Evolutionary conservation across 2,113 vertebrate species (phyloP).

Genomic region (Aspidoscelis tigris): DNA sequence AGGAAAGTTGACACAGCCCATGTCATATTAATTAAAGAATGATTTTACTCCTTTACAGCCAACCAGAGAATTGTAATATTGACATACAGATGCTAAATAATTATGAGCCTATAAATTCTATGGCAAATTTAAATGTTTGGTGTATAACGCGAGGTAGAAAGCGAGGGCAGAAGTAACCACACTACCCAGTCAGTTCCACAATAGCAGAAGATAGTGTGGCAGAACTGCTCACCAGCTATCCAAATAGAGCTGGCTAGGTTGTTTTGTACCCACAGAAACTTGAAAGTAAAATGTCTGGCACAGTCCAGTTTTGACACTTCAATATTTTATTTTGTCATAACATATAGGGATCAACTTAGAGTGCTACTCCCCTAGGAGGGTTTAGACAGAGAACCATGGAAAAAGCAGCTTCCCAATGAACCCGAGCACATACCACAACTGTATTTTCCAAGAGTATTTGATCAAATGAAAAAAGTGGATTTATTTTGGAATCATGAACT

Average conservation of each 20-base stretch:
- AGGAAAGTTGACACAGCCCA: constrained; percentile 69
- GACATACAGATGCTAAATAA: constrained; percentile 71
- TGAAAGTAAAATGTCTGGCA: constrained; percentile 56
- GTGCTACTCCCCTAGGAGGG: constrained; percentile 36
- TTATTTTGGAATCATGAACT: constrained; percentile 46
- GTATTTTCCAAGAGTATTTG: constrained; percentile 53
- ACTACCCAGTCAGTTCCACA: constrained; percentile 38
- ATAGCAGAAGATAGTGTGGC: constrained; percentile 43
- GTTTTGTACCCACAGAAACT: constrained; percentile 35
- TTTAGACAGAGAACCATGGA: constrained; percentile 44
- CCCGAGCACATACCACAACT: constrained; percentile 37
- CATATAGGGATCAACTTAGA: constrained; percentile 32
- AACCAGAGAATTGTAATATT: constrained; percentile 62
- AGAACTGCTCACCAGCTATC: constrained; percentile 52
- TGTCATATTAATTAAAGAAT: constrained; percentile 77
- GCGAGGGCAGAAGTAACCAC: constrained; percentile 35
- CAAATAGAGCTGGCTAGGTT: constrained; percentile 39
- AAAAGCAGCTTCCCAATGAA: constrained; percentile 46
- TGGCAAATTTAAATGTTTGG: constrained; percentile 66
- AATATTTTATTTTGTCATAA: constrained; percentile 56
- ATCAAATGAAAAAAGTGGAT: constrained; percentile 37
- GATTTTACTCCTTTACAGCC: constrained; percentile 67
- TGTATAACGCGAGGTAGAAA: constrained; percentile 47
- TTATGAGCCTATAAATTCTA: constrained; percentile 68
- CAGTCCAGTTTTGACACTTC: constrained; percentile 59